Conservation (phyloP, 2,888 invertebrate species). For the Eupithecia tripunctaria region DNA sequence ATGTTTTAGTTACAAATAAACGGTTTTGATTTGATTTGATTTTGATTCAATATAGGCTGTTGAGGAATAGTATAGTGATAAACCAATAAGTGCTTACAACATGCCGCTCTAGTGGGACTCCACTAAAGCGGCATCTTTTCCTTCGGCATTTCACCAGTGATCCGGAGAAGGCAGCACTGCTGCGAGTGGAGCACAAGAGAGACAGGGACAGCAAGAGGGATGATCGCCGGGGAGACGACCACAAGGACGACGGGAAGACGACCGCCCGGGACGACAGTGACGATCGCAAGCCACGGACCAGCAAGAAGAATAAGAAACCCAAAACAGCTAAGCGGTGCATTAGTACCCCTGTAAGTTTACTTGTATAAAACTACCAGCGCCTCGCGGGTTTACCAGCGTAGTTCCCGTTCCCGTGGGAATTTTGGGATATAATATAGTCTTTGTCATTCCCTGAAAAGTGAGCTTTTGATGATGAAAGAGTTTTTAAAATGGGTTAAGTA, state of each 20-base stretch:
- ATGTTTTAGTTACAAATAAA: no score
- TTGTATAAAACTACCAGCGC: no score
- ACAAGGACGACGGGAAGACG: not conserved
- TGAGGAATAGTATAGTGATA: no score
- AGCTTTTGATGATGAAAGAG: no score
- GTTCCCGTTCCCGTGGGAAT: no score
- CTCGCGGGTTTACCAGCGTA: no score
- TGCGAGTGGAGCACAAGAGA: constrained; percentile 58
- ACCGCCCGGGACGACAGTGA: not conserved
- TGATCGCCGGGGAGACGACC: not conserved
- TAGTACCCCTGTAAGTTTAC: not conserved
- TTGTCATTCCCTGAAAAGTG: no score
- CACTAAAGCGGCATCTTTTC: not conserved
- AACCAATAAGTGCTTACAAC: not conserved
- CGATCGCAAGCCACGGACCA: not conserved
- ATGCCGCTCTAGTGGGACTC: not conserved
- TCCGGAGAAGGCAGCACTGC: constrained; percentile 64
- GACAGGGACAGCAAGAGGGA: not conserved
- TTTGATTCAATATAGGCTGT: no score
- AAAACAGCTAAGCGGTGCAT: not conserved
- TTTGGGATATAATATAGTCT: no score
- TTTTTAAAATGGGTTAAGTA: no score
- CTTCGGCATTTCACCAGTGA: constrained; percentile 52
- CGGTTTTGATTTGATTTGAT: no score
- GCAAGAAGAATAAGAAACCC: not conserved